Evolutionary conservation across 2,888 invertebrate genomes (phyloP).

Genomic region (Odontomyia ornata): DNA sequence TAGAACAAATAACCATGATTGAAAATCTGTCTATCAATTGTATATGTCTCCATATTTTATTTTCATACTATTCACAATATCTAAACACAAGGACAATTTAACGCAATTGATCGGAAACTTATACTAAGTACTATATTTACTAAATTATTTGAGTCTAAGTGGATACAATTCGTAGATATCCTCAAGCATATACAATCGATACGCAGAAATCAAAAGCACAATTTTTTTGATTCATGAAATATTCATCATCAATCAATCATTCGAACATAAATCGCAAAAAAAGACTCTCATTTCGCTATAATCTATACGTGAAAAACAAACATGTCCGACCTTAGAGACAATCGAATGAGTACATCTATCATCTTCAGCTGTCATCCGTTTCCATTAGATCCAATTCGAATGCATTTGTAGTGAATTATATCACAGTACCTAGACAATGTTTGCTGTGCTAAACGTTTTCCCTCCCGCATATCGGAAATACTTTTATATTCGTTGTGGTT

Average conservation of each 20-base stretch:
- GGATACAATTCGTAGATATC: not conserved
- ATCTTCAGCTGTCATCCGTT: slow-evolving; percentile 37
- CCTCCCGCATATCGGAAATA: not conserved
- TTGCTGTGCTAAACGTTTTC: not conserved
- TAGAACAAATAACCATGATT: no score
- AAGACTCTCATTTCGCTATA: not conserved
- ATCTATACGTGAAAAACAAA: not conserved
- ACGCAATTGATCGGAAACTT: no score
- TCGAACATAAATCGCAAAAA: slow-evolving; percentile 30
- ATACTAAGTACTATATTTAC: no score
- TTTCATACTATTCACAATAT: no score
- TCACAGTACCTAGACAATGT: not conserved
- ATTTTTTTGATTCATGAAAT: not conserved
- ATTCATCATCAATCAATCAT: slow-evolving; percentile 45
- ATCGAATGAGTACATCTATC: slow-evolving; percentile 40
- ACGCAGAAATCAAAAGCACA: not conserved
- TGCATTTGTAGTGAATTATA: slow-evolving; percentile 39
- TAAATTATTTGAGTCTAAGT: no score
- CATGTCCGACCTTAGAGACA: slow-evolving; percentile 24
- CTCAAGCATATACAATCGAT: not conserved
- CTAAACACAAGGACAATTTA: no score
- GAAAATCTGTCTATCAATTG: no score
- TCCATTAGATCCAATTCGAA: slow-evolving; percentile 2
- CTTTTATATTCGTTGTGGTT: slow-evolving; percentile 3
- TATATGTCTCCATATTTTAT: no score